Evolutionary conservation across 2,113 vertebrate genomes (phyloP).

Genomic region (Tichodroma muraria): DNA sequence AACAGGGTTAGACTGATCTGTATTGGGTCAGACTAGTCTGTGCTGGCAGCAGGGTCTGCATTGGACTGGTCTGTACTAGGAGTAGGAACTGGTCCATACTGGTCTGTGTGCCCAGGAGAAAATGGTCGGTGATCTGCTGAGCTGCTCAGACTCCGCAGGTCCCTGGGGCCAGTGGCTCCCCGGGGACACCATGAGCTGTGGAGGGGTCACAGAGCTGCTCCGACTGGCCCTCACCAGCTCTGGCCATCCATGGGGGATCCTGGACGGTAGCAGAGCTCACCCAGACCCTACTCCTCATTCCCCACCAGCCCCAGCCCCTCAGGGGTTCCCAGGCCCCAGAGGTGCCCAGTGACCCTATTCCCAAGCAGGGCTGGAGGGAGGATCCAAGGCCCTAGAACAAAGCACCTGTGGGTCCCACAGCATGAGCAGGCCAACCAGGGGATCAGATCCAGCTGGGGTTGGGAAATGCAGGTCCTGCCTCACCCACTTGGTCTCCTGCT

Average conservation of each 20-base stretch:
- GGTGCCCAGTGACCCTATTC: background rate
- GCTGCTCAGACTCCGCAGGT: background rate
- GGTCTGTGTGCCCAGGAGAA: background rate
- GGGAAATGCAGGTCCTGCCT: background rate
- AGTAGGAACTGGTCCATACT: background rate
- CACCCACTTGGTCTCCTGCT: background rate
- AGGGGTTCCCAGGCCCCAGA: background rate
- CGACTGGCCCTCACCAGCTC: background rate
- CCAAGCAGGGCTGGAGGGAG: background rate
- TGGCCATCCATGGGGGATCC: background rate
- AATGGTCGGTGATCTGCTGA: background rate
- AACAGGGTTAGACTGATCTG: background rate
- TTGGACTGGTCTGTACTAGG: background rate
- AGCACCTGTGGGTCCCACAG: background rate
- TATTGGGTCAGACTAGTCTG: too few relatives aligned
- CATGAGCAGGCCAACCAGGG: background rate
- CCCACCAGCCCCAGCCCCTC: fast-evolving
- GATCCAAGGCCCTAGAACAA: background rate
- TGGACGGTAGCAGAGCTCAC: background rate
- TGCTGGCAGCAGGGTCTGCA: background rate
- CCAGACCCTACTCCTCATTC: background rate
- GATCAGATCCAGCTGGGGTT: background rate
- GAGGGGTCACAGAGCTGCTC: background rate
- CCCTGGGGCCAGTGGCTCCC: background rate
- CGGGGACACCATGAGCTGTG: background rate